These are phyloP conservation scores for Sialia sialis DNA, from an alignment of 2,113 vertebrate genomes.

Conservation along the genomic window DNA sequence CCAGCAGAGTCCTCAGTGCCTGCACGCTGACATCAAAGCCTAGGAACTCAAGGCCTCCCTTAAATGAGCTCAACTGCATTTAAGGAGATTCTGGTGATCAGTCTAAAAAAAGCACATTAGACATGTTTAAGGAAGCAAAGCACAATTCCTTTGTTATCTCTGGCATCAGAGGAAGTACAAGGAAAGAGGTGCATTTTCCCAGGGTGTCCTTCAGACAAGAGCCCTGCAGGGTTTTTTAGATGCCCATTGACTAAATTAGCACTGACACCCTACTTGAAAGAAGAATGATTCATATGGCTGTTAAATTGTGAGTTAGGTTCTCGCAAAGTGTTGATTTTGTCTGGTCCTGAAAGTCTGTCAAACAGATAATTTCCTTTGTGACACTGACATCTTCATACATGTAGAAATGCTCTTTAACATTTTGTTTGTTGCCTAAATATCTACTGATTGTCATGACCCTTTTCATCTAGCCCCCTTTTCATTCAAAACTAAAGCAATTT, in stretches of 20 bases:
- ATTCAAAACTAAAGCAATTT: neutral
- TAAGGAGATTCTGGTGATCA: slow-evolving; percentile 55
- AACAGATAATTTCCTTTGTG: neutral
- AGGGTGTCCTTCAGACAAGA: neutral
- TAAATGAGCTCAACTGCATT: slow-evolving; percentile 54
- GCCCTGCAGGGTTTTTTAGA: neutral
- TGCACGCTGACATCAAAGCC: slow-evolving; percentile 50
- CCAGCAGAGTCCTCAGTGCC: neutral
- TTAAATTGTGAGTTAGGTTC: neutral
- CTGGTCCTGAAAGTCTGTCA: neutral
- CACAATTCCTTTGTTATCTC: slow-evolving; percentile 44
- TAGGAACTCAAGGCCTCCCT: slow-evolving; percentile 56
- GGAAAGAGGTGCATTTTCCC: slow-evolving; percentile 52
- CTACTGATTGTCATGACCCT: neutral
- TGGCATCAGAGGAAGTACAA: neutral
- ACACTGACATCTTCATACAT: neutral
- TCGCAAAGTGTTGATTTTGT: neutral
- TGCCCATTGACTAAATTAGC: neutral
- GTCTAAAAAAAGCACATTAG: slow-evolving; percentile 53
- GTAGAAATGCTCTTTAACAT: neutral
- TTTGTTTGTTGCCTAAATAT: neutral
- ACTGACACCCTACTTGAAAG: neutral
- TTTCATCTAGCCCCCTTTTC: neutral
- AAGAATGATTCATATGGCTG: neutral
- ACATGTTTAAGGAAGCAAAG: slow-evolving; percentile 21